Conservation (phyloP, 1,140 invertebrate species). For the Helicoverpa zea region DNA sequence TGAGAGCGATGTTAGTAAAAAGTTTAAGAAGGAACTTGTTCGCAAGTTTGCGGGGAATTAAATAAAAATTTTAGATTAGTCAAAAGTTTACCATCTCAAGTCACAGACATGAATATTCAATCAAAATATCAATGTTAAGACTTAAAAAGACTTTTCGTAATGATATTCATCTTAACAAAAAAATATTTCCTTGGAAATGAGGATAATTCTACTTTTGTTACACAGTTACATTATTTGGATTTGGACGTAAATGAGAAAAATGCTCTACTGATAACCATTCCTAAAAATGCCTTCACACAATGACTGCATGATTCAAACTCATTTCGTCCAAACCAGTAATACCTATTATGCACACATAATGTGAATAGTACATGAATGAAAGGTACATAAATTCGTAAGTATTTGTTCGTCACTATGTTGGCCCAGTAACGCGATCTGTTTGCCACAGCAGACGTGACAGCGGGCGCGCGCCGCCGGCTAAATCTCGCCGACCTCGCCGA, state of each 20-base stretch:
- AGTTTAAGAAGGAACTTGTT: not conserved
- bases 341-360: slow-evolving; percentile 19
- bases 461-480: slow-evolving; percentile 1
- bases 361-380: too few species aligned
- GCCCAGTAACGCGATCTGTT: slow-evolving; percentile 41
- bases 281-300: too few species aligned
- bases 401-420: slow-evolving; percentile 22
- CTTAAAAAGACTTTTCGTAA: slow-evolving; percentile 9
- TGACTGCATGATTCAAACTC: not conserved
- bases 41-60: not conserved
- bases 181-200: not conserved
- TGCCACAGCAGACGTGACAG: slow-evolving; percentile 24
- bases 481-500: not conserved
- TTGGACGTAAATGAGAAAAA: too few species aligned
- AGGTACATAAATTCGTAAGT: slow-evolving; percentile 5
- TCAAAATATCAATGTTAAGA: slow-evolving; percentile 16
- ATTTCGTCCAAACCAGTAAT: not conserved
- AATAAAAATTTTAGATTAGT: slow-evolving; percentile 13
- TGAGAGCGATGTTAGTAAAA: not conserved
- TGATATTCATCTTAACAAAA: not conserved
- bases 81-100: not conserved
- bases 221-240: too few species aligned
- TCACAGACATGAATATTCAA: slow-evolving; percentile 40
- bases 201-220: too few species aligned
- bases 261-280: too few species aligned